phyloP scores from a whole-genome alignment of 2,888 invertebrate species.

The Rambutsinella grinnellia region DNA sequence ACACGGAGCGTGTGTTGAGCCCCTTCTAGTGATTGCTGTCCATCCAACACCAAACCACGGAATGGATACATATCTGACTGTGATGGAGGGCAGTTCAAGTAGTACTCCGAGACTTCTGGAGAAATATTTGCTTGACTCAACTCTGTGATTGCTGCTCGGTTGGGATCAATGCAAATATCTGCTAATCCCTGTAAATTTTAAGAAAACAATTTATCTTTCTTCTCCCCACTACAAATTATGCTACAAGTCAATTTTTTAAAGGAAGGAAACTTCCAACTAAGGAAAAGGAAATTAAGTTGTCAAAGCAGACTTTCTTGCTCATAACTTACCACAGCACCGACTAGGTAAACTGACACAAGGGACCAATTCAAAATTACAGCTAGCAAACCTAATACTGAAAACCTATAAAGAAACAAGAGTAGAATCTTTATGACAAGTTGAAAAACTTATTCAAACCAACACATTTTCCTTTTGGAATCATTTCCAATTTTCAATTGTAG shows the following conservation, averaged over 20 bases:
- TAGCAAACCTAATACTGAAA: conserved; percentile 87
- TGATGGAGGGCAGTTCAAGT: conserved; percentile 83
- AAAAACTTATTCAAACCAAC: too few species aligned
- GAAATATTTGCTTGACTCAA: conserved; percentile 58
- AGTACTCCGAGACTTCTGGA: conserved; percentile 79
- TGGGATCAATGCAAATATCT: conserved; percentile 88
- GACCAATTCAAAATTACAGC: conserved; percentile 92
- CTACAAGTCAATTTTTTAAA: too few species aligned
- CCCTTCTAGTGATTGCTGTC: conserved; percentile 77
- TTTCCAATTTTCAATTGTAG: too few species aligned
- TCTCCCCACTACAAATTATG: too few species aligned
- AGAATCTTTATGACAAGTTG: too few species aligned
- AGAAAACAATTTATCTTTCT: too few species aligned
- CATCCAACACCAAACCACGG: conserved; percentile 84
- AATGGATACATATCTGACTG: conserved; percentile 74
- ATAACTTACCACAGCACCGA: conserved; percentile 80
- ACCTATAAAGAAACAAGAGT: conserved; percentile 70
- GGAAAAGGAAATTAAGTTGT: background rate
- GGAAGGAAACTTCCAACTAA: background rate
- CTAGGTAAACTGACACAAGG: conserved; percentile 88
- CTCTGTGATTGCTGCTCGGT: conserved; percentile 71
- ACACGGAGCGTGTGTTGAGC: conserved; percentile 64
- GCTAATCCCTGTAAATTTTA: conserved; percentile 77
- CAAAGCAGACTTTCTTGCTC: too few species aligned
- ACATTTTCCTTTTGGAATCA: too few species aligned